Base-by-base conservation (phyloP, 2,113 vertebrate genomes). In the Tichodroma muraria region DNA sequence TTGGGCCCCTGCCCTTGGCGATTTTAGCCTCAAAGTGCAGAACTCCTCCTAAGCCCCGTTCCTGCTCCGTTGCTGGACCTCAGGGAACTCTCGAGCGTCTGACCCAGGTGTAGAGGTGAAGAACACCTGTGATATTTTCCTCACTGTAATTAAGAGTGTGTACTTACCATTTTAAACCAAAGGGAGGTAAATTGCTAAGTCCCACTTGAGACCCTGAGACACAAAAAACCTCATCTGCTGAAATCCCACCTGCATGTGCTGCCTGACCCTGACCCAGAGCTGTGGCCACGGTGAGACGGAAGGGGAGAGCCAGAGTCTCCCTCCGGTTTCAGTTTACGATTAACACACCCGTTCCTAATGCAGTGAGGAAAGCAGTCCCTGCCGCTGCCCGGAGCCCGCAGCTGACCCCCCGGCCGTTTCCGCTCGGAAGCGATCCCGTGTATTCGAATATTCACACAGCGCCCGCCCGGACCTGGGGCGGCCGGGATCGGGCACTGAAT, bases 131-230 rank as follows among this genome's bases (percentile, higher is more conserved):
- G 2, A 28, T 21, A 10, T 28, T 33, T 18, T 44, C 65, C 73
- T 54, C 15, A 1, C n/a, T 18, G n/a, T 33, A 35, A 31, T 42
- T 27, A n/a, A 27, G n/a, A 3, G 33, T 9, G 21, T 0, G 0
- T 4, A 11, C 22, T 17, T 16, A 33, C 30, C 13, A 4, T 35
- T 73, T 54, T 14, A 25, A 73, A 35, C 15, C 24, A 40, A 17
- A 59, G 37, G 11, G 6, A 56, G 20, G 20, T 4, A 4, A 88
- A 38, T 3, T 15, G 52, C 50, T 30, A 14, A 17, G 3, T 54
- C 94, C 59, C 47, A 8, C 28, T 49, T 10, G 17, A 13, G 33
- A 50, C 14, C 28, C 53, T 2, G 25, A 59, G 91, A 42, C 2
- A 11, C 15, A 7, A 21, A 44, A 60, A 33, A 31, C 16, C 47